Evolutionary conservation across 2,113 vertebrate species (phyloP).

Genomic region (Danionella cerebrum): DNA sequence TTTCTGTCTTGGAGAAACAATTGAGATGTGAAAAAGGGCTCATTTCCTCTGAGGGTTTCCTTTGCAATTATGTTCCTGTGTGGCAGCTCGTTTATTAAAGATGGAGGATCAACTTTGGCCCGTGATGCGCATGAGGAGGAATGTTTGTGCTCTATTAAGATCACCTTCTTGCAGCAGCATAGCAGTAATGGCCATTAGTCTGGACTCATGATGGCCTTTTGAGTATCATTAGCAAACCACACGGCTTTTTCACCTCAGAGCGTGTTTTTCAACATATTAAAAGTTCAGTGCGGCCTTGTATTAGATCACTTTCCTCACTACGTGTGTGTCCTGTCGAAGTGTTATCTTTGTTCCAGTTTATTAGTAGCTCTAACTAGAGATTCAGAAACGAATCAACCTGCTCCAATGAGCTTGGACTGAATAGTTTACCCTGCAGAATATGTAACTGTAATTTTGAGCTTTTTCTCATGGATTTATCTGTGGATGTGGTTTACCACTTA

Average conservation of each 20-base stretch:
- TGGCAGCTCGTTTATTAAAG: constrained; percentile 25
- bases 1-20: neutral
- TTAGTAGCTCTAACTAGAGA: too few relatives aligned
- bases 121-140: neutral
- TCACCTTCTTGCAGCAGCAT: neutral
- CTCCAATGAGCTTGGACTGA: too few relatives aligned
- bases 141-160: constrained; percentile 20
- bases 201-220: neutral
- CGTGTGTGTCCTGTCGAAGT: too few relatives aligned
- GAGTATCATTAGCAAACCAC: constrained; percentile 15
- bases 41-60: constrained; percentile 10
- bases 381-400: too few relatives aligned
- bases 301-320: too few relatives aligned
- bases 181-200: neutral
- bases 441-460: too few relatives aligned
- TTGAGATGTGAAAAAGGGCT: neutral
- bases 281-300: too few relatives aligned
- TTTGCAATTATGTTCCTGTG: constrained; percentile 1
- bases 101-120: neutral
- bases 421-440: too few relatives aligned
- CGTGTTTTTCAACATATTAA: too few relatives aligned
- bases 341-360: too few relatives aligned
- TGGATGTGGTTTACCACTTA: too few relatives aligned
- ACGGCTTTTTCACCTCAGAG: neutral
- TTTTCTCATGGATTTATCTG: too few relatives aligned